Base-by-base conservation (phyloP, 2,113 vertebrate species). In the Syrmaticus mikado region DNA sequence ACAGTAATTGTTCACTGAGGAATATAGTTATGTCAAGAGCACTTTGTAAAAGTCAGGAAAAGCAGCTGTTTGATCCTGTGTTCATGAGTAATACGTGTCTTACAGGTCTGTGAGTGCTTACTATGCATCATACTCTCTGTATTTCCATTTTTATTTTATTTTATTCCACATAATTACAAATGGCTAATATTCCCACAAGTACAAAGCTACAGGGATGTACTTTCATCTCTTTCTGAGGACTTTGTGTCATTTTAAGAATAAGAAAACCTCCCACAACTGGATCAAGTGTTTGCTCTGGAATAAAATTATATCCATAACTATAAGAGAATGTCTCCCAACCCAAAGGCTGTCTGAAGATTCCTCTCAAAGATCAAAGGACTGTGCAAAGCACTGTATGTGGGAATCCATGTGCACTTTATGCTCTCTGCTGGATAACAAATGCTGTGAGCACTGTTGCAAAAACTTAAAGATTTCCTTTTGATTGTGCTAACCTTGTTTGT, bases 331-430 rank as follows among this genome's bases (percentile, higher is more conserved):
- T 93, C 60, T 94, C 53, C 50, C 60, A 78, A 68, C 87, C 85
- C 55, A 93, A 87, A 92, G 46, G 62, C 64, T 67, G 79, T 43
- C 79, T 93, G 82, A 87, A 91, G 85, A 77, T 82, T 91, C 65
- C 65, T 89, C 84, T 82, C 71, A 85, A 85, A 80, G 67, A 95
- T 92, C 64, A 96, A 94, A 95, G 82, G 57, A 74, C 34, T 72
- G 17, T 76, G 82, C 48, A 48, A 89, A 62, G 45, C 48, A 18
- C n/a, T 5, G 2, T 43, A 65, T 55, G 43, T 68, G 65, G 64
- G 50, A 82, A 87, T 93, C 61, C 67, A 36, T 30, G 52, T 86
- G 71, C 70, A 75, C 52, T 88, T 93, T 78, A 86, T 88, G 77
- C 61, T 86, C 76, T 88, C 34, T 90, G 52, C 76, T 92, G 90